Evolutionary conservation across 2,888 invertebrate species (phyloP), one percentile per base, ranked within the genome.

Genomic region (Dascillus cervinus): DNA sequence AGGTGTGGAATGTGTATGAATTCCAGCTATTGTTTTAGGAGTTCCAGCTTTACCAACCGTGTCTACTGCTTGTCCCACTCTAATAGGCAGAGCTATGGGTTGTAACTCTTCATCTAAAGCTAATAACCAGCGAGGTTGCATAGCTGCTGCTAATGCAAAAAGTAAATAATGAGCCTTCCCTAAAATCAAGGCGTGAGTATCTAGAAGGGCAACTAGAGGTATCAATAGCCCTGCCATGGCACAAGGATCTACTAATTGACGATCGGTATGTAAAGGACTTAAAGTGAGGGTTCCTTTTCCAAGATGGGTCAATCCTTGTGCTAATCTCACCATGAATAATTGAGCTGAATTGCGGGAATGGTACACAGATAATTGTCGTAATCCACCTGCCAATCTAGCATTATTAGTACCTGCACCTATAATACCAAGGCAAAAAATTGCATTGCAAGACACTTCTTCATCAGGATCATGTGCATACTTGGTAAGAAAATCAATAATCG

Each of bases 391-490:
- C 49, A 99, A 67, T 40, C 96, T 81, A 2, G 85, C 85, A 58
- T 86, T 86, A 53, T 86, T 86, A 2, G 85, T 84, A 26, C 84
- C 89, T 36, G 89, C 89, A 13, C 90, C 90, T 8, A 94, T 89
- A 17, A 97, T 73, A 19, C 97, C 97, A 85, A 98, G 87, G 4
- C 95, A 90, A 58, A 99, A 90, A 51, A 98, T 97, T 26, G 97
- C 90, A 67, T 96, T 97, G 60, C 92, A 90, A 0, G 97, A 92
- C 25, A 98, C 96, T 60, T 98, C 96, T 26, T 89, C 80, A 63
- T 98, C 97, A 8, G 86, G 77, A 70, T 99, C 98, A 68, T 98
- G 98, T 1, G 96, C 95, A 66, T 94, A 97, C 69, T 99, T 99
- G 64, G 92, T 94, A 33, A 99, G 73, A 1, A 96, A 92, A 62